Evolutionary conservation across 2,113 vertebrate genomes (phyloP).

Genomic region (Onychorhynchus coronatus): DNA sequence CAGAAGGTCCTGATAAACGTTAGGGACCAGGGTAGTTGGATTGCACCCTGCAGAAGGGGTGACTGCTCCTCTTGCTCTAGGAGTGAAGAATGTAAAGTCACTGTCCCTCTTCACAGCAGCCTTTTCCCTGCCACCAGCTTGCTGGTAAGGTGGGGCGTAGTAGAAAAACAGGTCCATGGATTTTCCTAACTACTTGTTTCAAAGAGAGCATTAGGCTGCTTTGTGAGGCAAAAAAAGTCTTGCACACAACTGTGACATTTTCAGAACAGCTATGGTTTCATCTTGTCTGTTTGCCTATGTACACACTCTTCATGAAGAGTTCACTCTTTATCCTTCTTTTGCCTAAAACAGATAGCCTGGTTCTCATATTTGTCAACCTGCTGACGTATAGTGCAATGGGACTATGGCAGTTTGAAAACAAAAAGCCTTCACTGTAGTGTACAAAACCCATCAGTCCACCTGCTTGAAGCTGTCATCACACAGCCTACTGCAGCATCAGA

Average conservation of each 20-base stretch:
- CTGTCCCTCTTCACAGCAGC: background rate
- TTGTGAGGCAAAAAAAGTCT: background rate
- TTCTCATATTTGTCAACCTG: constrained; percentile 28
- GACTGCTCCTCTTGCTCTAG: background rate
- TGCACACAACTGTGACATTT: background rate
- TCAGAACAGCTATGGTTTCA: background rate
- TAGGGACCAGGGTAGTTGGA: background rate
- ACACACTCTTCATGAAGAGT: background rate
- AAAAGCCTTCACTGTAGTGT: constrained; percentile 46
- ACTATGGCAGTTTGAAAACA: constrained; percentile 47
- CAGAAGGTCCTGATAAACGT: background rate
- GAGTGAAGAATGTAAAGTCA: background rate
- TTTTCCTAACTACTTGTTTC: background rate
- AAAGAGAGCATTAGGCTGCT: background rate
- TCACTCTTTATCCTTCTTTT: constrained; percentile 51
- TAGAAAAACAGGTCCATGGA: background rate
- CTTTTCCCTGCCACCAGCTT: background rate
- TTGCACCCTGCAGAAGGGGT: background rate
- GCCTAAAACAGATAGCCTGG: constrained; percentile 46
- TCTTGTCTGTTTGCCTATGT: constrained; percentile 25
- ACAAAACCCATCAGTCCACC: constrained; percentile 34
- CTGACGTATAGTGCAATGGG: constrained; percentile 34
- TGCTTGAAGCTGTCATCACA: constrained; percentile 19
- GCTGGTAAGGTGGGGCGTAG: background rate
- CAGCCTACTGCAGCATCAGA: constrained; percentile 26